A percentile compares a stretch with the other conserved stretches of the same genome.
phyloP scores from a whole-genome alignment of 2,797 vertebrate genomes.

The Etheostoma perlongum region DNA sequence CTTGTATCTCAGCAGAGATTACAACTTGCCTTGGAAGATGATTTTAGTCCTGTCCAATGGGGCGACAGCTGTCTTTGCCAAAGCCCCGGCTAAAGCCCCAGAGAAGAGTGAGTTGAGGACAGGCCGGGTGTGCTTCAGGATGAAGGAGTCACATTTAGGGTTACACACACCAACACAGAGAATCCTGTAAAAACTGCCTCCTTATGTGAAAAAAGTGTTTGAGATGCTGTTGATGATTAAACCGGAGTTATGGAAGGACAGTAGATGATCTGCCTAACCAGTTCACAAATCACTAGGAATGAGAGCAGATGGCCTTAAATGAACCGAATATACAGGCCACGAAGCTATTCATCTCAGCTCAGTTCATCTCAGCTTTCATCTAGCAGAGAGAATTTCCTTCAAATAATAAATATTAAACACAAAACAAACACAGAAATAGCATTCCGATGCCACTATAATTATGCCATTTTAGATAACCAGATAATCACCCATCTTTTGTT shows the following conservation, averaged over 20 bases:
- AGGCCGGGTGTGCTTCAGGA: slow-evolving; percentile 82
- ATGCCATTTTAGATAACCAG: neutral
- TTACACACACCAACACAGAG: neutral
- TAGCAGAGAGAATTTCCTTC: neutral
- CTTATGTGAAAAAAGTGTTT: slow-evolving; percentile 37
- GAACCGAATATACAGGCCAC: slow-evolving; percentile 4
- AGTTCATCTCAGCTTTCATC: slow-evolving; percentile 9
- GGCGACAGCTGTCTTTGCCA: slow-evolving; percentile 96
- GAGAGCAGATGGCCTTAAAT: slow-evolving; percentile 20
- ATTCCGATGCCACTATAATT: neutral
- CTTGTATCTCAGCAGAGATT: slow-evolving; percentile 28
- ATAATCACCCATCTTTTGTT: neutral
- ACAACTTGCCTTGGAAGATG: slow-evolving; percentile 94
- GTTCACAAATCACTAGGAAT: slow-evolving; percentile 18
- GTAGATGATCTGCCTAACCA: neutral
- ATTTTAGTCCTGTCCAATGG: slow-evolving; percentile 98
- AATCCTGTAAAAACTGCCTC: slow-evolving; percentile 27
- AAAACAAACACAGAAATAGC: slow-evolving; percentile 4
- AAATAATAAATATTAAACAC: neutral
- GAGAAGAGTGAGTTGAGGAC: slow-evolving; percentile 92
- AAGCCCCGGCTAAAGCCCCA: slow-evolving; percentile 93
- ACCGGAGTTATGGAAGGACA: slow-evolving; percentile 22
- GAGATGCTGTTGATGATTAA: slow-evolving; percentile 57
- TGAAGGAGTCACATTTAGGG: slow-evolving; percentile 29
- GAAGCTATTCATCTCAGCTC: neutral